These are phyloP conservation scores for Ceratoteleas bidentatus DNA, from an alignment of 1,140 invertebrate species.

Conservation along the genomic window DNA sequence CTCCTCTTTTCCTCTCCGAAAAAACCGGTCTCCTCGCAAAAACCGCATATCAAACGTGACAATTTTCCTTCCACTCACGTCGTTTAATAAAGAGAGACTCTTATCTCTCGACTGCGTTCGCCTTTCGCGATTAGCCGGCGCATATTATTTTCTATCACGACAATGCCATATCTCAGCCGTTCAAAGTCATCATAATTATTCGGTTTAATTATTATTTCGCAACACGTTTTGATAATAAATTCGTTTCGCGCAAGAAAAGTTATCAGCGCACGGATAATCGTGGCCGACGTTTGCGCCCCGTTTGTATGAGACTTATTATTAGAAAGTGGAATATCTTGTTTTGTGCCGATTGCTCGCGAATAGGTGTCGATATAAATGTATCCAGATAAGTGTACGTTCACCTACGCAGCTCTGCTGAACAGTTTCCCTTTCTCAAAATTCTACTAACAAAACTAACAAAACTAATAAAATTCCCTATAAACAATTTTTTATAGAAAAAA, in stretches of 20 bases:
- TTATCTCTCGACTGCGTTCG: conserved; percentile 22
- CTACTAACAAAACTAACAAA: too few relatives aligned
- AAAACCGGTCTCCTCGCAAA: neutral
- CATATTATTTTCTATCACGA: conserved; percentile 29
- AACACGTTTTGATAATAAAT: conserved; percentile 25
- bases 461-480: too few relatives aligned
- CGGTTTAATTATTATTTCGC: conserved; percentile 30
- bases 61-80: conserved; percentile 14
- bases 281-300: neutral
- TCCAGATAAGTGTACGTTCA: neutral
- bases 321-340: conserved; percentile 32
- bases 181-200: conserved; percentile 28
- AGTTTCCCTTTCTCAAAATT: too few relatives aligned
- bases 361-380: neutral
- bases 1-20: too few relatives aligned
- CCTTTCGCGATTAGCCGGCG: conserved; percentile 20
- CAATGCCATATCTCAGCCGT: conserved; percentile 21
- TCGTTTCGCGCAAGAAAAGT: neutral
- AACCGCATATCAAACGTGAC: conserved; percentile 11
- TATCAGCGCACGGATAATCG: conserved; percentile 6
- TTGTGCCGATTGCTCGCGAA: neutral
- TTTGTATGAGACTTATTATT: conserved; percentile 17
- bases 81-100: conserved; percentile 10
- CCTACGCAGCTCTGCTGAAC: too few relatives aligned
- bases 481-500: too few relatives aligned